Evolutionary conservation across 2,888 invertebrate genomes (phyloP), one percentile per base, ranked within the genome.

Genomic region (Drosophila melanosoma): DNA sequence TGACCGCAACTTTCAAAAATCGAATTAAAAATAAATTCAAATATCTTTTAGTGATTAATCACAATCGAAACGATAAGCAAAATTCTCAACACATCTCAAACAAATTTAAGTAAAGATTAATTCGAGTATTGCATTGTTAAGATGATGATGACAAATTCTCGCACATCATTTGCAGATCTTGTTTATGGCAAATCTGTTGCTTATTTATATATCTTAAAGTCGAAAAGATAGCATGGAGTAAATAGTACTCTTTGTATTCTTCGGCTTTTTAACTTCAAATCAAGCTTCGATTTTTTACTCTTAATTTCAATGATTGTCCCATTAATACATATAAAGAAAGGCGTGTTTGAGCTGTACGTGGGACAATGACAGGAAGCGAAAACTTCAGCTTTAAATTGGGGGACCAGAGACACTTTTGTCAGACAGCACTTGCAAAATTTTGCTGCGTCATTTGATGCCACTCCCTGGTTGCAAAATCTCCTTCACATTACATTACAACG

Each of bases 361-460:
- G 58, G 38, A 53, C 53, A 64, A 35, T 74, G 71, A 36, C 74
- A 66, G 74, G 74, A 74, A 72, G 68, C 59, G 12, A 53, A 48
- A 35, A 36, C 70, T 70, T 52, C n/a, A 52, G 42, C 45, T 29
- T 69, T 69, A 33, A 67, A 38, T 49, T n/a, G n/a, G 17, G 38
- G 42, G 42, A 35, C 33, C 33, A 3, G 20, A 23, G 56, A 42
- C 48, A 49, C 40, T 38, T 38, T 56, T 6, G 20, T 54, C 6
- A 35, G 35, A 23, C 32, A 38, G 26, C 48, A 38, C 11, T 23
- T 17, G 53, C 53, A 32, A 45, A 32, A 68, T 56, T 7, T 15
- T 67, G 67, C 70, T 38, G 67, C 36, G 69, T 69, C 70, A 68
- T 26, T 42, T 20, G 70, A 45, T 32, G 71, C 71, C 69, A 42